A percentile compares a stretch with the other conserved stretches of the same genome.
phyloP scores from a whole-genome alignment of 2,113 vertebrate genomes.

The Aptenodytes patagonicus region DNA sequence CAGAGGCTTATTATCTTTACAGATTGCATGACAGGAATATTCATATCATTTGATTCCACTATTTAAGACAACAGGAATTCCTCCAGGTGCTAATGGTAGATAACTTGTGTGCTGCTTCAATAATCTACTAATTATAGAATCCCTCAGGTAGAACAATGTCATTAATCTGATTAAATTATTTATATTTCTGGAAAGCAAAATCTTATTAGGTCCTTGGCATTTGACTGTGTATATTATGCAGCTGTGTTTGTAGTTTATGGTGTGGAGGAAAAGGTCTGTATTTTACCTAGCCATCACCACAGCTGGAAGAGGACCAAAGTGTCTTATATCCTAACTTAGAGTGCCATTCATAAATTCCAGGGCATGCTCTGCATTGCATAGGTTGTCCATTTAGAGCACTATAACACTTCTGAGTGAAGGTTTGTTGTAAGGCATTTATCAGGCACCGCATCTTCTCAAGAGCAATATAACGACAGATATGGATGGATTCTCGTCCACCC shows the following conservation, averaged over 20 bases:
- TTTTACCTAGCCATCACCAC: neutral
- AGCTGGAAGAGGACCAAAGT: neutral
- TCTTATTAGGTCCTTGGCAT: slow-evolving; percentile 69
- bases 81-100: slow-evolving; percentile 80
- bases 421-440: neutral
- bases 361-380: neutral
- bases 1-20: slow-evolving; percentile 79
- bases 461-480: neutral
- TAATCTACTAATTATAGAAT: slow-evolving; percentile 80
- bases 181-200: slow-evolving; percentile 72
- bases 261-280: neutral
- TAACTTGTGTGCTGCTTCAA: slow-evolving; percentile 74
- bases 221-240: slow-evolving; percentile 50
- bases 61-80: slow-evolving; percentile 75
- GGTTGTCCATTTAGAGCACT: neutral
- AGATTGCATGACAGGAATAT: slow-evolving; percentile 77
- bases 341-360: neutral
- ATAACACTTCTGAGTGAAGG: neutral
- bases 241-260: neutral
- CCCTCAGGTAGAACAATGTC: slow-evolving; percentile 77
- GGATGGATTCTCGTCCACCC: neutral
- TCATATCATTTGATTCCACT: slow-evolving; percentile 67
- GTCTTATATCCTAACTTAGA: neutral
- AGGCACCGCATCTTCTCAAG: neutral
- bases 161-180: slow-evolving; percentile 85